A percentile compares a stretch with the other conserved stretches of the same genome.
These are phyloP conservation scores for Goniozus legneri DNA, from an alignment of 1,140 invertebrate genomes.

Conservation along the genomic window DNA sequence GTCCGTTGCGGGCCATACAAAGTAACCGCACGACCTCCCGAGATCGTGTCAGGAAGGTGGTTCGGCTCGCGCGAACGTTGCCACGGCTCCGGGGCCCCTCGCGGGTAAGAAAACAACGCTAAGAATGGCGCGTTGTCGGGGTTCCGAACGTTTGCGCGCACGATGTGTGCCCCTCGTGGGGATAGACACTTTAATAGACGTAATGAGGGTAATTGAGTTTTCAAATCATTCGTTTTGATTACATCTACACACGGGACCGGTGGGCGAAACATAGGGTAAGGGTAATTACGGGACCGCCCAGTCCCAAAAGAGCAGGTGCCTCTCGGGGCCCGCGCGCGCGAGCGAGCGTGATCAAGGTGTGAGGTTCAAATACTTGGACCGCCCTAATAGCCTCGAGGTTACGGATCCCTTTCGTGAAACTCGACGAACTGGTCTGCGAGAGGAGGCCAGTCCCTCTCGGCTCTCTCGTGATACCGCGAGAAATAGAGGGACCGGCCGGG, in stretches of 20 bases:
- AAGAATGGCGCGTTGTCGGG: neutral
- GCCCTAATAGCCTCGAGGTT: constrained; percentile 51
- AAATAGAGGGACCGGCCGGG: too few species aligned
- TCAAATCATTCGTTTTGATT: constrained; percentile 53
- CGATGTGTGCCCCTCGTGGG: too few species aligned
- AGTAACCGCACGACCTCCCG: too few species aligned
- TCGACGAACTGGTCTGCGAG: constrained; percentile 11
- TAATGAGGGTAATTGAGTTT: constrained; percentile 53
- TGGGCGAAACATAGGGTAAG: constrained; percentile 42
- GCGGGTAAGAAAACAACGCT: neutral
- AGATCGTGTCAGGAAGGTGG: too few species aligned
- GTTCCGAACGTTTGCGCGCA: too few species aligned
- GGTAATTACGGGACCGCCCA: constrained; percentile 52
- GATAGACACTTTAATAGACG: constrained; percentile 43
- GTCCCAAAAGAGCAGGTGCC: constrained; percentile 52
- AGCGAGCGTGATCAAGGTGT: constrained; percentile 49
- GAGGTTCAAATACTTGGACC: constrained; percentile 52
- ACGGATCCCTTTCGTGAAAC: constrained; percentile 42
- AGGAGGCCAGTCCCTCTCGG: neutral
- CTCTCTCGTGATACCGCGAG: too few species aligned
- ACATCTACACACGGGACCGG: constrained; percentile 41
- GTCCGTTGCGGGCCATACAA: too few species aligned
- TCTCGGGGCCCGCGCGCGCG: too few species aligned
- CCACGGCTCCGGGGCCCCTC: too few species aligned
- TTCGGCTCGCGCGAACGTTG: too few species aligned